These are phyloP conservation scores for Lasioglossum baleicum DNA, from an alignment of 1,140 invertebrate species.

Conservation along the genomic window DNA sequence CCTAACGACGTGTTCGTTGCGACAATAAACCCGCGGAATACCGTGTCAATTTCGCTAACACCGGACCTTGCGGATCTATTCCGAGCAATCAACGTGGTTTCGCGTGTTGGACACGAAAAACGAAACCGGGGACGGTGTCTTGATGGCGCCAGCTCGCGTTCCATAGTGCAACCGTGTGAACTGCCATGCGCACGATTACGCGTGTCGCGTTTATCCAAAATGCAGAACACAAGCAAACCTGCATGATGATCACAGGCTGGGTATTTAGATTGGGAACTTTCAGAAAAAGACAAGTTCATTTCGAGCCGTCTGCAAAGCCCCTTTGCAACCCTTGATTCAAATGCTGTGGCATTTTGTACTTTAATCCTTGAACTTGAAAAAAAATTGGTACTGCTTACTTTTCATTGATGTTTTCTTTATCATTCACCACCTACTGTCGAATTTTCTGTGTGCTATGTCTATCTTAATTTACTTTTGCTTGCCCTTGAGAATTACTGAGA, in stretches of 20 bases:
- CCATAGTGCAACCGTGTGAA: background rate
- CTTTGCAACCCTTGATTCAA: no score
- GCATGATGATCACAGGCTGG: constrained; percentile 26
- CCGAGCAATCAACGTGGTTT: constrained; percentile 9
- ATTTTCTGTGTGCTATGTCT: no score
- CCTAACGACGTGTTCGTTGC: background rate
- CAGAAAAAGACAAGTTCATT: no score
- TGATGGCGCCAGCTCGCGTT: constrained; percentile 45
- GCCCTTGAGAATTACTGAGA: no score
- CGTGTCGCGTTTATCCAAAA: constrained; percentile 45
- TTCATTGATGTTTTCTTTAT: no score
- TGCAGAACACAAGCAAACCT: constrained; percentile 1
- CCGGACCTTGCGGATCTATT: background rate
- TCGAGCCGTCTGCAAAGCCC: no score
- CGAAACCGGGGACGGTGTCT: constrained; percentile 2
- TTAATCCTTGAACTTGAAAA: no score
- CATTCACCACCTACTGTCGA: no score
- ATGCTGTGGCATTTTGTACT: no score
- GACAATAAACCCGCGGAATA: constrained; percentile 12
- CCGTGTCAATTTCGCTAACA: background rate
- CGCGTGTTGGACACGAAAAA: constrained; percentile 11
- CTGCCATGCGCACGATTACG: background rate
- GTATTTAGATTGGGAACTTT: no score
- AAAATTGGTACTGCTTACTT: no score
- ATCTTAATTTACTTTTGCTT: no score